Base-by-base conservation (phyloP, 1,140 invertebrate genomes). In the Drosophila sproati region DNA sequence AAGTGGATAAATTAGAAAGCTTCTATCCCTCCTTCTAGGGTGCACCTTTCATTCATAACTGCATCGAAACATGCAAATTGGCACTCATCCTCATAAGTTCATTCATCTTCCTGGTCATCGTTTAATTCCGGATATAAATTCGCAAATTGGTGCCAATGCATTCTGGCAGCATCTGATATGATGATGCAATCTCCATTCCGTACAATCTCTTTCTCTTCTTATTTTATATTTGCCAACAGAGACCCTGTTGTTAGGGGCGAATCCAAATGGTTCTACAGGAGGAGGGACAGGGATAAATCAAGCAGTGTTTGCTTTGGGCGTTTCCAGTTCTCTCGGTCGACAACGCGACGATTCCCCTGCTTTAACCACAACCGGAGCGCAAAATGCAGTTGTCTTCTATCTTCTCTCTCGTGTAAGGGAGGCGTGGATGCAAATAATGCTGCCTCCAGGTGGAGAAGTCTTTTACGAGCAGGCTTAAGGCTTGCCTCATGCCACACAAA, bases 341-440 rank as follows among this genome's bases (percentile, higher is more conserved):
- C 61, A 80, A 75, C 54, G 69, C 39, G 77, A 68, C 12, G 12
- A 12, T 12, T 69, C 74, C 66, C 75, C 3, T n/a, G 8, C n/a
- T 78, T 10, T 39, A 5, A 12, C 12, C 52, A 28, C 5, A 32
- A 7, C 37, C 32, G 32, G 59, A 60, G 35, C 73, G 67, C 51
- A 55, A 73, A 80, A 82, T 76, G 82, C 83, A 87, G 82, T 87
- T 87, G 83, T 87, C 82, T 87, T 87, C 82, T 82, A 79, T 87
- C 82, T 87, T 87, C 82, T 82, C 68, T 50, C 57, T 37, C 48
- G 55, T 79, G 62, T 72, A 59, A 78, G 62, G 73, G 73, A 69
- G 83, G 82, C 72, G 82, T 87, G 79, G 55, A 73, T 34, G 37
- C 35, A 39, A 50, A 61, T 73, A 37, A 51, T 52, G 20, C 68